phyloP scores from a whole-genome alignment of 2,797 vertebrate species.

The Sebastes steindachneri region DNA sequence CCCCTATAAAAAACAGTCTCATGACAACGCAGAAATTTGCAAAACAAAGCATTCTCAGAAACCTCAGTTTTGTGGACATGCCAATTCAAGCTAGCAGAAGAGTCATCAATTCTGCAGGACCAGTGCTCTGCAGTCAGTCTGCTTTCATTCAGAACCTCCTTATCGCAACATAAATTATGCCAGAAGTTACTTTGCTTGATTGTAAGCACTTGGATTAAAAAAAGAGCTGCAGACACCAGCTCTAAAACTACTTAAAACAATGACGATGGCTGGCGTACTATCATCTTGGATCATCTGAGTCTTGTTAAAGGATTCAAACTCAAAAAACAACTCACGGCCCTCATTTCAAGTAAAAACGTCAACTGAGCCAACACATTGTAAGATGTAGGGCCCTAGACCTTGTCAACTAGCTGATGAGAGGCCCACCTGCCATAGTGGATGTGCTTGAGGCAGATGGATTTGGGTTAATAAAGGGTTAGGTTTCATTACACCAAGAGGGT shows the following conservation, averaged over 20 bases:
- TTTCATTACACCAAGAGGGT: conserved; percentile 52
- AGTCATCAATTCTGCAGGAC: conserved; percentile 18
- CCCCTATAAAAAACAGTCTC: conserved; percentile 5
- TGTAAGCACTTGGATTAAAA: neutral
- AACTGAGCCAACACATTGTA: neutral
- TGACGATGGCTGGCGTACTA: neutral
- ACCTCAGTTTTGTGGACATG: conserved; percentile 5
- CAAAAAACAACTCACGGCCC: neutral
- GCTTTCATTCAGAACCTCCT: neutral
- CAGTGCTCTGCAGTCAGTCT: neutral
- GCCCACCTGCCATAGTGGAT: conserved; percentile 7
- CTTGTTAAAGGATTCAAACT: neutral
- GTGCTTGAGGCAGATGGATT: conserved; percentile 45
- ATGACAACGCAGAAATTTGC: conserved; percentile 1
- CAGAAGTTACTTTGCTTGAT: conserved; percentile 5
- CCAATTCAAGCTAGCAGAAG: conserved; percentile 12
- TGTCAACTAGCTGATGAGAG: neutral
- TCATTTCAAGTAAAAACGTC: neutral
- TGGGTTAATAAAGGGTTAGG: conserved; percentile 56
- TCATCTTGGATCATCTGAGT: neutral
- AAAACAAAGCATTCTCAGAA: conserved; percentile 38
- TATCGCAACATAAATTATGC: neutral
- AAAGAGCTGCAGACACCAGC: neutral
- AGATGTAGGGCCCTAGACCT: neutral
- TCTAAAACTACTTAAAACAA: neutral